Evolutionary conservation across 2,797 vertebrate genomes (phyloP).

Genomic region (Oreortyx pictus): DNA sequence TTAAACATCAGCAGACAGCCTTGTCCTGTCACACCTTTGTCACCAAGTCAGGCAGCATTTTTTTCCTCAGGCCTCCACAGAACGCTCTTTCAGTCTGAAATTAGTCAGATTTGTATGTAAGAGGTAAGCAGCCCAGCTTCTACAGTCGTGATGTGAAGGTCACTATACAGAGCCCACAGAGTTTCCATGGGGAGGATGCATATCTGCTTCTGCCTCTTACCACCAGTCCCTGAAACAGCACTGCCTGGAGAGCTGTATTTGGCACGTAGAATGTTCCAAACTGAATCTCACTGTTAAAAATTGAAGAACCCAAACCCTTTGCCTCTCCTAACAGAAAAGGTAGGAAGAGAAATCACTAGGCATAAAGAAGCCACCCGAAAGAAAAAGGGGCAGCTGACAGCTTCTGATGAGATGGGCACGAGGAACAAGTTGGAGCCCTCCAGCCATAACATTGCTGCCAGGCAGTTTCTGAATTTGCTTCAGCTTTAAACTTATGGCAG

Average conservation of each 20-base stretch:
- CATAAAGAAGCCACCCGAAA: background rate
- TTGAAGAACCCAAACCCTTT: background rate
- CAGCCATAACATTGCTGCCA: background rate
- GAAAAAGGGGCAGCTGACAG: background rate
- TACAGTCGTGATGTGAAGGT: fast-evolving
- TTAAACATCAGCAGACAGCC: background rate
- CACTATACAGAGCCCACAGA: background rate
- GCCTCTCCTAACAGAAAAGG: background rate
- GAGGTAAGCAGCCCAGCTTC: background rate
- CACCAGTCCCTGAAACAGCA: background rate
- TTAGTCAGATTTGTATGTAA: background rate
- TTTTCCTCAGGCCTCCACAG: background rate
- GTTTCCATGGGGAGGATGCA: background rate
- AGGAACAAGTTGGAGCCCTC: background rate
- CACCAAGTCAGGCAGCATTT: background rate
- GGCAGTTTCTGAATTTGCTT: background rate
- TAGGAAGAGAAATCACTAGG: background rate
- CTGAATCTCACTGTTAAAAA: background rate
- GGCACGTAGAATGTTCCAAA: background rate
- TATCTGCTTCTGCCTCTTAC: background rate
- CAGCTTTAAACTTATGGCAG: background rate
- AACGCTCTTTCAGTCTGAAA: background rate
- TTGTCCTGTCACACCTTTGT: background rate
- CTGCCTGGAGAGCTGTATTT: background rate
- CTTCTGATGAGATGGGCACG: background rate